Evolutionary conservation across 2,888 invertebrate species (phyloP), one percentile per base, ranked within the genome.

Genomic region (Barypeithes pellucidus): DNA sequence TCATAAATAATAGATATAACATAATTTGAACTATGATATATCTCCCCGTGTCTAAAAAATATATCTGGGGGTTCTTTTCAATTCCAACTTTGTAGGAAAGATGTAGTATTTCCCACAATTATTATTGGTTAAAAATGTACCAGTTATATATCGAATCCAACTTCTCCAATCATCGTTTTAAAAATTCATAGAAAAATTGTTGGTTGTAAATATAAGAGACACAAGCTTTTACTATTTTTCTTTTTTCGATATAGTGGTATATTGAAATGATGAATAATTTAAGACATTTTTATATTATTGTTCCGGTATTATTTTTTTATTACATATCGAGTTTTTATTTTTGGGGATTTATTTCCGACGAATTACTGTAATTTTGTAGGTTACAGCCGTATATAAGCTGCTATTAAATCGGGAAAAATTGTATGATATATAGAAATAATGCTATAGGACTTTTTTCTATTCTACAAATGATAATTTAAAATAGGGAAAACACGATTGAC

Each of bases 71-170:
- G 47, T 47, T 20, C 20, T 18, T 18, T 22, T 22, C 24, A 8
- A 45, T 22, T 43, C 22, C 43, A 39, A 59, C 61, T 33, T 65
- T 14, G 12, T 36, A 52, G 39, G 9, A 52, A 65, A 50, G n/a
- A 65, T 65, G 65, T 47, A 33, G 12, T 20, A 22, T 33, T 65
- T 65, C 65, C 50, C 65, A 65, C 50, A 20, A 50, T 65, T 65
- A 65, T 18, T 33, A 57, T 18, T 33, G 33, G 47, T 24, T 16
- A 33, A 36, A 36, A 65, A 65, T 47, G 24, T 47, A 33, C 65
- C 50, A 52, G 50, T 65, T 65, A 62, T 45, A 62, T 45, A 57
- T 33, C 50, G 0, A 33, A 50, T 16, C n/a, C 29, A 50, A 14
- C 14, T 50, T 65, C 29, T 52, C 14, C 24, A 33, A 65, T 65